Evolutionary conservation across 2,888 invertebrate genomes (phyloP).

Genomic region (Drosophila meridiana): DNA sequence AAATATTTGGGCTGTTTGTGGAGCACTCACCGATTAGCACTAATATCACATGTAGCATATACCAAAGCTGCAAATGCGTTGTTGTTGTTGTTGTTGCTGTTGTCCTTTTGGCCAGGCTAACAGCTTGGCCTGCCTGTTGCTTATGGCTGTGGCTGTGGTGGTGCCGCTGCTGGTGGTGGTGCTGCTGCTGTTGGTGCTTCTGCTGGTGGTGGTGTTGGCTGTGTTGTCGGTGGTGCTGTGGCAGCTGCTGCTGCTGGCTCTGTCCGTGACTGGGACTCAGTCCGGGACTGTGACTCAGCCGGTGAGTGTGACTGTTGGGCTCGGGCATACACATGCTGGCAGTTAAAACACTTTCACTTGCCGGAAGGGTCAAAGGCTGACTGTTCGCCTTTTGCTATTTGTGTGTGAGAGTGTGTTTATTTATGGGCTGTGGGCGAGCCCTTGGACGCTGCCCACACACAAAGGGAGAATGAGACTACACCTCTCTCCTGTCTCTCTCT

Average conservation of each 20-base stretch:
- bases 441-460: constrained; percentile 28
- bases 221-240: constrained; percentile 40
- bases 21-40: constrained; percentile 84
- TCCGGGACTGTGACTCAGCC: constrained; percentile 14
- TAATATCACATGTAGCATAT: constrained; percentile 83
- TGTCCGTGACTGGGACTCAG: constrained; percentile 17
- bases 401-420: constrained; percentile 27
- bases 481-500: not conserved
- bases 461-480: not conserved
- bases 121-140: constrained; percentile 58
- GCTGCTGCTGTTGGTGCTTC: constrained; percentile 45
- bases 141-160: constrained; percentile 37
- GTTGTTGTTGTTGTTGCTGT: constrained; percentile 24
- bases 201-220: constrained; percentile 25
- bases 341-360: constrained; percentile 57
- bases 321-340: constrained; percentile 67
- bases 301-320: constrained; percentile 30
- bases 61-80: constrained; percentile 77
- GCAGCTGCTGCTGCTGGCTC: constrained; percentile 46
- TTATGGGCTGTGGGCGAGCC: constrained; percentile 44
- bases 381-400: constrained; percentile 9
- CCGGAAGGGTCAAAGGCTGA: not conserved
- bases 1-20: constrained; percentile 1
- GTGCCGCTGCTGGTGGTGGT: constrained; percentile 29
- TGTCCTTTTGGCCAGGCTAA: constrained; percentile 45